A percentile compares a stretch with the other conserved stretches of the same genome.
These are phyloP conservation scores for Harmothoe impar DNA, from an alignment of 2,888 invertebrate species.

Conservation along the genomic window DNA sequence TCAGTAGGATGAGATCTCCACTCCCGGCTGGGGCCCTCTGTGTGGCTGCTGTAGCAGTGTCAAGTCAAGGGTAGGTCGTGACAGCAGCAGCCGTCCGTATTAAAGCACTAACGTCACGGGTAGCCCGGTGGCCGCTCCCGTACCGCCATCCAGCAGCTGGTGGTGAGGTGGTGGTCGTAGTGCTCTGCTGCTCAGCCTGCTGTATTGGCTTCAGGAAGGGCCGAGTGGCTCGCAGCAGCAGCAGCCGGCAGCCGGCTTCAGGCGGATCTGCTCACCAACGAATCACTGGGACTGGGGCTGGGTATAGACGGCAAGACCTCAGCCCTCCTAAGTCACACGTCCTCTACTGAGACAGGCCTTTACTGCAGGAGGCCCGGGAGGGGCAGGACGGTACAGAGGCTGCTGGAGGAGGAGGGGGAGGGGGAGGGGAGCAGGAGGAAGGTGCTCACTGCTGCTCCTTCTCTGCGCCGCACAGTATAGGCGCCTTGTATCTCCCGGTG, in stretches of 20 bases:
- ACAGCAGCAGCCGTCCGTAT: conserved; percentile 4
- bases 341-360: neutral
- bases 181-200: neutral
- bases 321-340: neutral
- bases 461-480: neutral
- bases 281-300: no score
- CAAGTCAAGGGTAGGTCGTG: conserved; percentile 33
- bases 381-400: neutral
- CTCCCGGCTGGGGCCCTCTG: neutral
- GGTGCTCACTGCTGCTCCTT: neutral
- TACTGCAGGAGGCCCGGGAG: neutral
- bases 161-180: neutral
- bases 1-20: neutral
- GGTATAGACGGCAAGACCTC: neutral
- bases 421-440: neutral
- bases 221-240: neutral
- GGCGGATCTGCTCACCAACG: neutral
- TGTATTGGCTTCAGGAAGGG: neutral
- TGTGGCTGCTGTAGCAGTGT: neutral
- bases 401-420: neutral
- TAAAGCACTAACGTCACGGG: neutral
- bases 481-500: neutral
- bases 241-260: no score
- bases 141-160: neutral
- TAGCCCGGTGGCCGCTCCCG: neutral